phyloP scores from a whole-genome alignment of 2,797 vertebrate species.

The Pelochelys cantorii region DNA sequence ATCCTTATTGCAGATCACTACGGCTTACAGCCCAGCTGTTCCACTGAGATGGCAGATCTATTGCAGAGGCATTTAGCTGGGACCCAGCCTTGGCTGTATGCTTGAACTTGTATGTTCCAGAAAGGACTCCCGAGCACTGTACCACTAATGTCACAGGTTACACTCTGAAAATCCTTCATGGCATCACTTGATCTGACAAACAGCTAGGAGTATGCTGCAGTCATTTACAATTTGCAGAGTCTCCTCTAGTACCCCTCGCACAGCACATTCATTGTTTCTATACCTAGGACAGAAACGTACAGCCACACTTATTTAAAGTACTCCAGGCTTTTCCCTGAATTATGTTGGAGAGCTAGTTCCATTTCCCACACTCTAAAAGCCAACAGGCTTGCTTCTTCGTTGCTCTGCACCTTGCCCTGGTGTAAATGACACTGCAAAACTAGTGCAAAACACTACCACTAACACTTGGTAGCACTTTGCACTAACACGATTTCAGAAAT shows the following conservation, averaged over 20 bases:
- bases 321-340: rapidly evolving
- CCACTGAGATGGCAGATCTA: neutral
- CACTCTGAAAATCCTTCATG: neutral
- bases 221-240: neutral
- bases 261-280: rapidly evolving
- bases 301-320: neutral
- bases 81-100: neutral
- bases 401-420: neutral
- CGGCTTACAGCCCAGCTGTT: neutral
- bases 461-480: neutral
- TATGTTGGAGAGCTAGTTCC: rapidly evolving
- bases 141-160: neutral
- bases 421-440: rapidly evolving
- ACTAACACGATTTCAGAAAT: neutral
- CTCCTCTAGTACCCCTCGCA: neutral
- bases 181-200: neutral
- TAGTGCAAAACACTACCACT: neutral
- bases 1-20: too few species aligned
- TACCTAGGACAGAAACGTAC: neutral
- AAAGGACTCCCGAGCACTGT: neutral
- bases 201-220: neutral
- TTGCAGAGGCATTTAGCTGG: neutral
- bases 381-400: rapidly evolving
- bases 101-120: neutral
- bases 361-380: neutral